Evolutionary conservation across 2,797 vertebrate genomes (phyloP), one percentile per base, ranked within the genome.

Genomic region (Eleutherodactylus coqui): DNA sequence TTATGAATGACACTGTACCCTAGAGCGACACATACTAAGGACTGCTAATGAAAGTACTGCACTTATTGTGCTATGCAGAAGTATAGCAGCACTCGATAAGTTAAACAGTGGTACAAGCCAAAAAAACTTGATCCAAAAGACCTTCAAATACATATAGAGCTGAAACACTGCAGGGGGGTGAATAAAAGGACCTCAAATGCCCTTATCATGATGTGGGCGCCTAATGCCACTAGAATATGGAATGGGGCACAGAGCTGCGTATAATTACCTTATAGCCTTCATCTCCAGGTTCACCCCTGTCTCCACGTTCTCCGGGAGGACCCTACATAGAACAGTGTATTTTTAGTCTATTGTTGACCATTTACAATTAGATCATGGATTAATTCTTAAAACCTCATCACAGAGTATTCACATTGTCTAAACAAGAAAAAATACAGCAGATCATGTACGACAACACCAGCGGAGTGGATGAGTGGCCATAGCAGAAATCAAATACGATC

Each of bases 251-350:
- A 24, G 1, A 38, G 1, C 67, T 38, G 13, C 10, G n/a, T 27
- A 2, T 16, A 9, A 36, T 92, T 96, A 98, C 98, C 96, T 96
- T 94, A 94, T 97, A 98, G 82, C 98, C 98, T 81, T 96, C 93
- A 88, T 94, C 93, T 85, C 98, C 98, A 49, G 96, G 91, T 69
- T 97, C 96, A 89, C 98, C 98, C 79, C 96, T 95, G 1, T 98
- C 97, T 88, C 98, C 98, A 91, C 34, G 93, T 86, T 97, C 96
- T 83, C 98, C 98, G 9, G 83, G 41, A 84, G 89, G 90, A 64
- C 98, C 98, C 98, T 99, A 90, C 1, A 90, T 88, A 93, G 85
- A 93, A 89, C 87, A 83, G 85, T 87, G 93, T 91, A 88, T 90
- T 89, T 89, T 27, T 78, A 78, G 75, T 78, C 11, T 58, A 72